phyloP scores from a whole-genome alignment of 1,140 invertebrate genomes.

The Brachionus sp. region DNA sequence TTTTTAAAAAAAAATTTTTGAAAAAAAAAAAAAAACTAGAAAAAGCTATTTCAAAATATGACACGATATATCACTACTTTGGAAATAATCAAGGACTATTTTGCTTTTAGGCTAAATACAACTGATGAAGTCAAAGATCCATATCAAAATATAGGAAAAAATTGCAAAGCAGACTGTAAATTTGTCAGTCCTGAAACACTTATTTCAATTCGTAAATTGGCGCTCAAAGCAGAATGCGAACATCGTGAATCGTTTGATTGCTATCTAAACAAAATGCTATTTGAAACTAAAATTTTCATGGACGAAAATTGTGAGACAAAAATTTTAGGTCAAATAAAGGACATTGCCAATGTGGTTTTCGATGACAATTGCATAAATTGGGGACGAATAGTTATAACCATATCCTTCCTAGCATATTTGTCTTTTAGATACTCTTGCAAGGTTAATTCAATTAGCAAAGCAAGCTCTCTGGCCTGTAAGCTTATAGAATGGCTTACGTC shows the following conservation, averaged over 20 bases:
- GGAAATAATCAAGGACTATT: slow-evolving; percentile 35
- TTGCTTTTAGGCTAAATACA: slow-evolving; percentile 1
- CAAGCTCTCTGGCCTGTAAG: slow-evolving; percentile 13
- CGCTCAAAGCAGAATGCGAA: slow-evolving; percentile 9
- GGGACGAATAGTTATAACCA: background rate
- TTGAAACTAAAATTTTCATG: background rate
- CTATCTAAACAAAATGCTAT: slow-evolving; percentile 2
- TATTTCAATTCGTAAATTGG: slow-evolving; percentile 4
- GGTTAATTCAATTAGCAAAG: slow-evolving; percentile 10
- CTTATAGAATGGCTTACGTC: slow-evolving; percentile 19
- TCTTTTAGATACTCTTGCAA: slow-evolving; percentile 21
- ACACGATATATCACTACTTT: slow-evolving; percentile 25
- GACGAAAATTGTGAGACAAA: slow-evolving; percentile 10
- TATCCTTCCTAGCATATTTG: slow-evolving; percentile 12
- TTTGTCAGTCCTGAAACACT: background rate
- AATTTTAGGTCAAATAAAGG: background rate
- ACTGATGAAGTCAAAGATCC: background rate
- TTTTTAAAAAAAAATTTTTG: background rate
- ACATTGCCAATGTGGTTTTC: slow-evolving; percentile 19
- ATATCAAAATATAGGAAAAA: background rate
- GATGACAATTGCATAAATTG: slow-evolving; percentile 29
- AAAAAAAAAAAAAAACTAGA: background rate
- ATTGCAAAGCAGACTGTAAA: slow-evolving; percentile 3
- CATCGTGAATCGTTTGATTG: slow-evolving; percentile 8
- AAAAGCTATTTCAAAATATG: background rate